Conservation (phyloP, 2,888 invertebrate genomes). For the Thelaira solivaga region DNA sequence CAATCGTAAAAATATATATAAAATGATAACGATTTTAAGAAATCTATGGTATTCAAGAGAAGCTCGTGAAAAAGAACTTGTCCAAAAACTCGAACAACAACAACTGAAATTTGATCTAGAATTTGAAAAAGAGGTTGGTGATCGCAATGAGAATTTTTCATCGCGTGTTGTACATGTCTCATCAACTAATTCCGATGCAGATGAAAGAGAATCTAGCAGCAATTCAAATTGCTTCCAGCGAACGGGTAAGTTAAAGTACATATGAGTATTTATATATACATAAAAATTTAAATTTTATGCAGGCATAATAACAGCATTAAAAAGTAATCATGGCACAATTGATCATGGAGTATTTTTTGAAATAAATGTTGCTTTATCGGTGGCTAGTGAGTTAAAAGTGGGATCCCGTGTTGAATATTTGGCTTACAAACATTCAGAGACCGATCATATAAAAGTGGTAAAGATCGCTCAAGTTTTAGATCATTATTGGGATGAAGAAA, state of each 20-base stretch:
- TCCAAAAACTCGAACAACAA: conserved; percentile 77
- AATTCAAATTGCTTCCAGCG: conserved; percentile 68
- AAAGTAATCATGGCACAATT: conserved; percentile 79
- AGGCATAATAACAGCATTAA: conserved; percentile 82
- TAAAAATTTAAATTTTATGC: not conserved
- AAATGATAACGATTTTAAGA: conserved; percentile 78
- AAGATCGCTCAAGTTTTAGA: conserved; percentile 80
- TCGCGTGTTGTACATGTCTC: conserved; percentile 22
- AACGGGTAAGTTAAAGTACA: conserved; percentile 61
- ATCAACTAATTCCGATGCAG: not conserved
- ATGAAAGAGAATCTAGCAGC: conserved; percentile 15
- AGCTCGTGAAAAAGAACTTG: conserved; percentile 67
- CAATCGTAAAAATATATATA: not conserved
- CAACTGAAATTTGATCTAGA: conserved; percentile 76
- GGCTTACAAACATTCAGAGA: conserved; percentile 77
- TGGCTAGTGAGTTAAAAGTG: conserved; percentile 74
- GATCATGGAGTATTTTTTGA: conserved; percentile 81
- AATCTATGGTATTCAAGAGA: conserved; percentile 77
- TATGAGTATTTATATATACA: not conserved
- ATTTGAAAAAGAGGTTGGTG: conserved; percentile 63
- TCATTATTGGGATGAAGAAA: conserved; percentile 79
- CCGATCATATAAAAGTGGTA: conserved; percentile 78
- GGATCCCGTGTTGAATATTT: conserved; percentile 81
- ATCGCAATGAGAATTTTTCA: not conserved
- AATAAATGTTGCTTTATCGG: conserved; percentile 67